Conservation (phyloP, 1,140 invertebrate genomes). For the Fopius arisanus region DNA sequence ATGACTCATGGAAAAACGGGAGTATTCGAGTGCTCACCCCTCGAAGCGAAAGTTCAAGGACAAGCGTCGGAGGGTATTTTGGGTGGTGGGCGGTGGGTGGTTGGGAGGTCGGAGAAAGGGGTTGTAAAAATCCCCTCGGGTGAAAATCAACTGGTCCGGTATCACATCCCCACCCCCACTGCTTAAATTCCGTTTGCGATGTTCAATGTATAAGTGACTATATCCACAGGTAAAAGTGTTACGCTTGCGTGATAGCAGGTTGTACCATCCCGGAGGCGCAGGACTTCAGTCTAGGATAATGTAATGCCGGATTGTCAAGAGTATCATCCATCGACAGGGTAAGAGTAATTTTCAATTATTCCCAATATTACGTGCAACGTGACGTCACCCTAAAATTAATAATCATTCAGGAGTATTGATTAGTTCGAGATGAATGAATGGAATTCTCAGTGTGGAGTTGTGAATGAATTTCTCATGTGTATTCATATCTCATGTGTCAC, state of each 20-base stretch:
- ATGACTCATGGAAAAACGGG: not conserved
- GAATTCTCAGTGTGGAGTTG: not conserved
- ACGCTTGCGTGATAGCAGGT: conserved; percentile 15
- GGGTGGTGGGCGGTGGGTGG: not conserved
- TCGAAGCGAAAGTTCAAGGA: conserved; percentile 22
- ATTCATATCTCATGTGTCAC: too few relatives aligned
- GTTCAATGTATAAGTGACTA: not conserved
- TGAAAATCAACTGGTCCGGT: conserved; percentile 11
- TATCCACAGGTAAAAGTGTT: not conserved
- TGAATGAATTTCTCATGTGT: too few relatives aligned
- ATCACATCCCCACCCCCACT: not conserved
- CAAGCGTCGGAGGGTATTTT: not conserved
- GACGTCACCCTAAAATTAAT: too few relatives aligned
- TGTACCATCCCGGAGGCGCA: not conserved
- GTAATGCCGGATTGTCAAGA: not conserved
- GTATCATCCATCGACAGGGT: not conserved
- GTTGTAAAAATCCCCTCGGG: not conserved
- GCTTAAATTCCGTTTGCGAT: not conserved
- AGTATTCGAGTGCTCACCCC: not conserved
- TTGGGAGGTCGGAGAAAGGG: not conserved
- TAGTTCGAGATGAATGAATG: not conserved
- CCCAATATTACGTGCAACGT: not conserved
- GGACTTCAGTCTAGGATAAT: not conserved
- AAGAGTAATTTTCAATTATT: not conserved
- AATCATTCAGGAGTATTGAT: not conserved